Conservation (phyloP, 2,113 vertebrate species). For the Amphiprion percula region DNA sequence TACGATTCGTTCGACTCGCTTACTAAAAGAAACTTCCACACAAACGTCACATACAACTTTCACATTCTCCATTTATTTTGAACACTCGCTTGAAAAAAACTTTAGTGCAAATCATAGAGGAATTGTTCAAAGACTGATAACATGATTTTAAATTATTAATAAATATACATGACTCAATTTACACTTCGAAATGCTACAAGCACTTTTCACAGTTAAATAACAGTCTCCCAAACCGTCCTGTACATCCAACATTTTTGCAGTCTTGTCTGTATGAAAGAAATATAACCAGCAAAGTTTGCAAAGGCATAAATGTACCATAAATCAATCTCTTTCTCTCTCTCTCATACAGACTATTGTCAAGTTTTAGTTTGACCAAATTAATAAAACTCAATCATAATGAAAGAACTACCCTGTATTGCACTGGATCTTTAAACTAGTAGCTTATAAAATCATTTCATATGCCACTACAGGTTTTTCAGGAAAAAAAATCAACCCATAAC, state of each 20-base stretch:
- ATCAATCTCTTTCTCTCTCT: neutral
- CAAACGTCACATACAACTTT: constrained; percentile 32
- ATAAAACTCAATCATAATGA: constrained; percentile 27
- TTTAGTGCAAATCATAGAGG: constrained; percentile 89
- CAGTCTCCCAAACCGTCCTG: constrained; percentile 57
- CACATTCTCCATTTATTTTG: constrained; percentile 86
- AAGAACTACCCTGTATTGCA: constrained; percentile 73
- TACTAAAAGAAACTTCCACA: constrained; percentile 18
- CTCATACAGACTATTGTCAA: constrained; percentile 37
- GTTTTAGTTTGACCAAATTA: constrained; percentile 46
- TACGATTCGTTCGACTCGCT: no score
- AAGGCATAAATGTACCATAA: constrained; percentile 34
- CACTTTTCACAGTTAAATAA: constrained; percentile 88
- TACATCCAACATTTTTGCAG: constrained; percentile 57
- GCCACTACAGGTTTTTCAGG: neutral
- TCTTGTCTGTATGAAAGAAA: constrained; percentile 31
- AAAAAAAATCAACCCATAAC: neutral
- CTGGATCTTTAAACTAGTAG: constrained; percentile 44
- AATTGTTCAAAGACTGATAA: constrained; percentile 84
- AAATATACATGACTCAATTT: constrained; percentile 91
- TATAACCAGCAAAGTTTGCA: constrained; percentile 42
- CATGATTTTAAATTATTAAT: constrained; percentile 95
- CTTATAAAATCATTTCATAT: constrained; percentile 12
- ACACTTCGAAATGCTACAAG: constrained; percentile 91
- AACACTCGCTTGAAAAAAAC: constrained; percentile 80